Evolutionary conservation across 2,888 invertebrate species (phyloP), one percentile per base, ranked within the genome.

Genomic region (Stramonita haemastoma): DNA sequence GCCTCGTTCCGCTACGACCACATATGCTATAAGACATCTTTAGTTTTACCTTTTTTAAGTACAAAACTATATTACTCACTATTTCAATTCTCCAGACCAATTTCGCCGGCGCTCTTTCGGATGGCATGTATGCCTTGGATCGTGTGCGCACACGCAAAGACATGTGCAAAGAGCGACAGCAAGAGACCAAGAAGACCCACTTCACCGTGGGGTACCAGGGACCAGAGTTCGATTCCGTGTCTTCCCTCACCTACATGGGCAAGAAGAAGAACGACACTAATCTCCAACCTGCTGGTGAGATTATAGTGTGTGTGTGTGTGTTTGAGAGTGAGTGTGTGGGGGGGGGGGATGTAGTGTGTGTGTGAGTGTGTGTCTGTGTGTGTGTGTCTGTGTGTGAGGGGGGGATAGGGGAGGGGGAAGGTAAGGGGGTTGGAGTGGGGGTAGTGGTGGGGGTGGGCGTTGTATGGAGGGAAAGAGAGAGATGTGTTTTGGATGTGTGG

Each of bases 181-280:
- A 46, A 60, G 89, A 91, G 85, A 91, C 90, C 6, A 91, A 89
- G 84, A 91, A 91, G 66, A 94, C 94, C 15, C 94, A 94, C 90
- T 94, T 94, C 89, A 92, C 91, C 11, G 92, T 94, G 6, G 94
- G 94, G n/a, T 92, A 93, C 88, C 90, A 88, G 26, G 92, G 91
- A 19, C 91, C 89, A n/a, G 93, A 92, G 89, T 92, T 93, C 89
- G 77, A 89, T n/a, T 92, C 94, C 13, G 93, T 93, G 91, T 92
- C 92, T 77, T 90, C 90, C 32, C 91, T 93, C 85, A 91, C 92
- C 84, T 94, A 91, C 90, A 81, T 89, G 85, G 94, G 94, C 13
- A 91, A 90, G 34, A 81, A 89, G n/a, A 92, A 88, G 60, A 86
- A 86, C 86, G 86, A 86, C 19, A 32, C 60, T 11, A 86, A 70